Conservation (phyloP, 2,888 invertebrate genomes). For the Drosophila emarginata region DNA sequence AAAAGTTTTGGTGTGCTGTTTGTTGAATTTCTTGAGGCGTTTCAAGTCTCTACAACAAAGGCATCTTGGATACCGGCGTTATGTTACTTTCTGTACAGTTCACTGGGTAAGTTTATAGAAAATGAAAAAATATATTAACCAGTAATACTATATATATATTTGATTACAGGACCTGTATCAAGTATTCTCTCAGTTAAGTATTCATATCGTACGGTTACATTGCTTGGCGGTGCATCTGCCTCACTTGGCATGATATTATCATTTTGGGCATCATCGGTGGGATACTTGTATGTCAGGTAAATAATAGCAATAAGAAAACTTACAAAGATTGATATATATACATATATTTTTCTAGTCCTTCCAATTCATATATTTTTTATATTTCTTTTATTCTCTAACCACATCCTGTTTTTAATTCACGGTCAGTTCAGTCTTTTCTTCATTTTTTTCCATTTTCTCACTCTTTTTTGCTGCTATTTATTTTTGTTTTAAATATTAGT, state of each 20-base stretch:
- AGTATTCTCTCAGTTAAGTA: slow-evolving; percentile 92
- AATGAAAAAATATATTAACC: not conserved
- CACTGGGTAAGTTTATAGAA: slow-evolving; percentile 86
- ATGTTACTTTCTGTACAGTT: slow-evolving; percentile 94
- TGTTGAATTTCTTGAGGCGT: slow-evolving; percentile 91
- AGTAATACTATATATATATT: not conserved
- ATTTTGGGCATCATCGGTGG: slow-evolving; percentile 90
- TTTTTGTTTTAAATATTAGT: not conserved
- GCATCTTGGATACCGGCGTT: slow-evolving; percentile 93
- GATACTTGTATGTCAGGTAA: slow-evolving; percentile 90
- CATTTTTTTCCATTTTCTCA: too few relatives aligned
- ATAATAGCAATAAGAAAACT: slow-evolving; percentile 35
- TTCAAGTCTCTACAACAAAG: slow-evolving; percentile 87
- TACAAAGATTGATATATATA: too few relatives aligned
- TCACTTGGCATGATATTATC: slow-evolving; percentile 93
- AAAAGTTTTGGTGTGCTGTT: slow-evolving; percentile 94
- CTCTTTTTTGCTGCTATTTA: not conserved
- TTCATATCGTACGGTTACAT: slow-evolving; percentile 92
- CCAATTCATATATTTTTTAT: too few relatives aligned
- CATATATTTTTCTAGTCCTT: too few relatives aligned
- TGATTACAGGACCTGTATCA: slow-evolving; percentile 89
- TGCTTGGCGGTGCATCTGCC: slow-evolving; percentile 91
- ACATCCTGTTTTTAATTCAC: too few relatives aligned
- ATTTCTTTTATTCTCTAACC: too few relatives aligned
- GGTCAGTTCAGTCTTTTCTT: too few relatives aligned